Evolutionary conservation across 2,888 invertebrate species (phyloP).

Genomic region (Andrena chrysosceles): DNA sequence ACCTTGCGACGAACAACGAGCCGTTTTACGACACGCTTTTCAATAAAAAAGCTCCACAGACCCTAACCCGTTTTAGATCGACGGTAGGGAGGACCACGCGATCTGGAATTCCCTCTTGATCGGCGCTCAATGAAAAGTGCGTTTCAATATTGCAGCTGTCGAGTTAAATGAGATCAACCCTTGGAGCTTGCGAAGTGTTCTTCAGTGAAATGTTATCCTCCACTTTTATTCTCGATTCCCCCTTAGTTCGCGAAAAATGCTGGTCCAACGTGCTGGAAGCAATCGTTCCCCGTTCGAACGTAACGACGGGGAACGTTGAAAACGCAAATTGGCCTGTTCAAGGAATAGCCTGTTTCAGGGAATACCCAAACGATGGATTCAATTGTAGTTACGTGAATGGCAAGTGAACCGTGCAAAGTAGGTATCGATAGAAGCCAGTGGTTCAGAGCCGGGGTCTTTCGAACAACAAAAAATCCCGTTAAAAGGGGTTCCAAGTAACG

Average conservation of each 20-base stretch:
- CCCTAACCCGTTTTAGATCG: constrained; percentile 1
- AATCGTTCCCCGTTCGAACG: neutral
- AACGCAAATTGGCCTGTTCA: constrained; percentile 7
- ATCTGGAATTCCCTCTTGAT: neutral
- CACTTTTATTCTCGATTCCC: neutral
- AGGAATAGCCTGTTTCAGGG: neutral
- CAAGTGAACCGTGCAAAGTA: constrained; percentile 1
- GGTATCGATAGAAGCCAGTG: neutral
- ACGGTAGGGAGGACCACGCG: neutral
- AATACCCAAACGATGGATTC: neutral
- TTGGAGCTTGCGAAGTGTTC: neutral
- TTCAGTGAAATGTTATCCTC: neutral
- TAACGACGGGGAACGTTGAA: neutral
- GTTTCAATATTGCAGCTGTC: constrained; percentile 1
- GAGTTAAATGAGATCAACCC: neutral
- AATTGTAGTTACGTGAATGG: neutral
- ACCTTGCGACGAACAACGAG: constrained; percentile 6
- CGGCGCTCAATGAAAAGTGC: constrained; percentile 1
- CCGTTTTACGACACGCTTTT: constrained; percentile 26
- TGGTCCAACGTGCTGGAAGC: neutral
- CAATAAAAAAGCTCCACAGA: constrained; percentile 30
- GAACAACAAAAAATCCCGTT: neutral
- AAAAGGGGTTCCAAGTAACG: neutral
- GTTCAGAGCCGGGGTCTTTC: neutral
- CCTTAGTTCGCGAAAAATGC: neutral